A percentile compares a stretch with the other conserved stretches of the same genome.
phyloP scores from a whole-genome alignment of 1,140 invertebrate genomes.

The Drosophila kepulauana region DNA sequence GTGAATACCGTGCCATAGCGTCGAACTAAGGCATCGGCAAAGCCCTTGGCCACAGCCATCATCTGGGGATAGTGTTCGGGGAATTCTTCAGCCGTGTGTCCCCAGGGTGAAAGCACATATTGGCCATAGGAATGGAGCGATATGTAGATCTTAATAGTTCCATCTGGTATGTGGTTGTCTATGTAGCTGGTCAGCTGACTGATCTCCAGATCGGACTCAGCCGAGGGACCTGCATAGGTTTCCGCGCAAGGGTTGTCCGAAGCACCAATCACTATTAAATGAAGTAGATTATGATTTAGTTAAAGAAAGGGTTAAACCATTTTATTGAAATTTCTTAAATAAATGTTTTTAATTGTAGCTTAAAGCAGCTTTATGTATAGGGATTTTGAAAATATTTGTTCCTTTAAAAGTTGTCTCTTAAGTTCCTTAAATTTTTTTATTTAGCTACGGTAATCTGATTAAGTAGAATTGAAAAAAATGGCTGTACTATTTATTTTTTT shows the following conservation, averaged over 20 bases:
- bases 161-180: slow-evolving; percentile 73
- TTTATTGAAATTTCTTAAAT: too few species aligned
- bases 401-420: too few species aligned
- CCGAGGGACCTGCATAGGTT: slow-evolving; percentile 86
- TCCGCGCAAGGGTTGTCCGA: slow-evolving; percentile 86
- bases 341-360: too few species aligned
- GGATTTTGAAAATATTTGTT: too few species aligned
- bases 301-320: too few species aligned
- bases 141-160: slow-evolving; percentile 85
- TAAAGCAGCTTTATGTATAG: too few species aligned
- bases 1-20: slow-evolving; percentile 85
- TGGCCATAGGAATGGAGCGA: slow-evolving; percentile 86
- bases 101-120: slow-evolving; percentile 85
- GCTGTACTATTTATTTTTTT: too few species aligned
- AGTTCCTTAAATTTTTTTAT: too few species aligned
- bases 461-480: too few species aligned
- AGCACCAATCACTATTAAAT: slow-evolving; percentile 85
- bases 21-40: slow-evolving; percentile 80
- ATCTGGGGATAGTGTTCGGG: slow-evolving; percentile 86
- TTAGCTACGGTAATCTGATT: too few species aligned
- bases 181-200: slow-evolving; percentile 83
- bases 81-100: slow-evolving; percentile 83
- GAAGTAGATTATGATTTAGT: too few species aligned
- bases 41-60: slow-evolving; percentile 85
- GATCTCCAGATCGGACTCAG: slow-evolving; percentile 88